phyloP scores from a whole-genome alignment of 2,888 invertebrate genomes.

The Leptopterna dolabrata region DNA sequence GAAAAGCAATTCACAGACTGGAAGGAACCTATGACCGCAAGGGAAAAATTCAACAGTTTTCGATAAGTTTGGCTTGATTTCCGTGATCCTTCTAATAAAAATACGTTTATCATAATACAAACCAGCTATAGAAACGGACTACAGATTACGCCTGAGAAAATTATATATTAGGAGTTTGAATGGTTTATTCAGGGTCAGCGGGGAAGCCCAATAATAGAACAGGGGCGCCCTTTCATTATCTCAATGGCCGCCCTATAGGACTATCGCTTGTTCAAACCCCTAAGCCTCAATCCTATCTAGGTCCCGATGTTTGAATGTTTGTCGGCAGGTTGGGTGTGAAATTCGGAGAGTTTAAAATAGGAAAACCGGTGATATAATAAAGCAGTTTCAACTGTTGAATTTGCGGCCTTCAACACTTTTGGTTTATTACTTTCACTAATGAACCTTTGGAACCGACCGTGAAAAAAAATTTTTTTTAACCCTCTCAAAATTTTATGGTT shows the following conservation, averaged over 20 bases:
- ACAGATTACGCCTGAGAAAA: background rate
- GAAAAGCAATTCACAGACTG: too few relatives aligned
- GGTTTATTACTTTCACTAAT: too few relatives aligned
- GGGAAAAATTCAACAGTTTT: too few relatives aligned
- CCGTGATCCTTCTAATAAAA: too few relatives aligned
- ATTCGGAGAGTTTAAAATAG: background rate
- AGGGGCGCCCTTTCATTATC: conserved; percentile 6
- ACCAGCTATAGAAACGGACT: background rate
- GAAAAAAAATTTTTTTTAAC: too few relatives aligned
- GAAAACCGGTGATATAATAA: background rate
- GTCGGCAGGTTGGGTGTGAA: background rate
- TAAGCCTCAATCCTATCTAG: background rate
- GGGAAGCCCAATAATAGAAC: background rate
- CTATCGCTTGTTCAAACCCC: background rate
- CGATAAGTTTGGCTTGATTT: too few relatives aligned
- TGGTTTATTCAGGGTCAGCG: background rate
- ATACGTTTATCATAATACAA: too few relatives aligned
- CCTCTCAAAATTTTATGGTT: too few relatives aligned
- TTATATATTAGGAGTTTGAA: background rate
- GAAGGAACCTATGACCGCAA: too few relatives aligned
- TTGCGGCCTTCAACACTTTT: too few relatives aligned
- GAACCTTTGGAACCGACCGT: too few relatives aligned
- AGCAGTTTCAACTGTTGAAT: background rate
- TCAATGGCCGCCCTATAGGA: background rate
- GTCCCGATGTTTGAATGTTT: background rate